Conservation (phyloP, 2,113 vertebrate species). For the Euleptes europaea region DNA sequence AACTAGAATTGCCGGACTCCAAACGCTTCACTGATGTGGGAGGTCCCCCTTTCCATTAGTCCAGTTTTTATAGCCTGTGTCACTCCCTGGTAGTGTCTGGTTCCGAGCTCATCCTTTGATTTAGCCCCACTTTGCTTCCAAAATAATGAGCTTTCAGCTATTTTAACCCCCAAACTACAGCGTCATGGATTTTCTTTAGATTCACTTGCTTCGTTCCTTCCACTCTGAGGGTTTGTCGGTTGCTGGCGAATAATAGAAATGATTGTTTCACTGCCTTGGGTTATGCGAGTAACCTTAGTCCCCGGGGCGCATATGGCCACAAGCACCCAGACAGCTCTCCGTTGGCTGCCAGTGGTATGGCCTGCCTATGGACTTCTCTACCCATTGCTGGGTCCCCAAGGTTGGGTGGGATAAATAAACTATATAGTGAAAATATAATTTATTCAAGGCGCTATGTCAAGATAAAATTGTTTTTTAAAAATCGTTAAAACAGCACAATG, state of each 20-base stretch:
- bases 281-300: background rate
- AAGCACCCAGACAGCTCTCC: background rate
- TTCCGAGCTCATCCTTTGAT: background rate
- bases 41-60: background rate
- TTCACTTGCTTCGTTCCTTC: background rate
- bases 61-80: background rate
- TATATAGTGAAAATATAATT: too few relatives aligned
- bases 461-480: too few relatives aligned
- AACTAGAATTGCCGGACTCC: rapidly evolving
- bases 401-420: too few relatives aligned
- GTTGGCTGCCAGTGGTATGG: background rate
- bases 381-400: too few relatives aligned
- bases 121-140: too few relatives aligned
- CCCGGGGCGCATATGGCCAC: too few relatives aligned
- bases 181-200: background rate
- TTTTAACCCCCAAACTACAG: too few relatives aligned
- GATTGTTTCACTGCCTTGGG: too few relatives aligned
- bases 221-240: background rate
- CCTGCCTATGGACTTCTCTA: background rate
- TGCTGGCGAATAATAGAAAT: background rate
- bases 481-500: too few relatives aligned
- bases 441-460: too few relatives aligned
- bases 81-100: background rate
- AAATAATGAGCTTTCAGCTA: too few relatives aligned
- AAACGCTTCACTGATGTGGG: background rate